These are phyloP conservation scores for Sturmia bella DNA, from an alignment of 2,888 invertebrate genomes.

Conservation along the genomic window DNA sequence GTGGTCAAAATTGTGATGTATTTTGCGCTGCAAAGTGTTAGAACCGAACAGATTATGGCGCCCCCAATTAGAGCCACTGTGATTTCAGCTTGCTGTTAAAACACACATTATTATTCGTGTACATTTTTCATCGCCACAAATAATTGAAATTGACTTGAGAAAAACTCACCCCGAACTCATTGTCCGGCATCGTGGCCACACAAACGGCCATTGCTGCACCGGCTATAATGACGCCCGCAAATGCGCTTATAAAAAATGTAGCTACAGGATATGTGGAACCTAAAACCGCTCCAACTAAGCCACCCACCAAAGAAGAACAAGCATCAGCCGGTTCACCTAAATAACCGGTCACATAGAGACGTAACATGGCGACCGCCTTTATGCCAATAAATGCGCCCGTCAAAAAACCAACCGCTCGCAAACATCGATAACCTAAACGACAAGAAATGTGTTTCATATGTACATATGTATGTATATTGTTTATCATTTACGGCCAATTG, in stretches of 20 bases:
- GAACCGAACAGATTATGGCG: conserved; percentile 81
- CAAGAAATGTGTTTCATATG: neutral
- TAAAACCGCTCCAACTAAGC: conserved; percentile 80
- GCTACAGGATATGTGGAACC: conserved; percentile 82
- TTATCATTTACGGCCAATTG: no score
- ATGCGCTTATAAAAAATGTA: conserved; percentile 80
- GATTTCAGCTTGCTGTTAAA: conserved; percentile 79
- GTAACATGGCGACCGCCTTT: conserved; percentile 90
- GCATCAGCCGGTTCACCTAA: conserved; percentile 84
- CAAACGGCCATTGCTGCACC: conserved; percentile 81
- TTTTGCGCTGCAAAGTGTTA: conserved; percentile 81
- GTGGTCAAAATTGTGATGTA: conserved; percentile 81
- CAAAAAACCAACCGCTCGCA: conserved; percentile 93
- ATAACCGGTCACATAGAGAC: conserved; percentile 89
- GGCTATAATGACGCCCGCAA: conserved; percentile 81
- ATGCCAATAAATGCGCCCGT: conserved; percentile 94
- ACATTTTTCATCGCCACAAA: no score
- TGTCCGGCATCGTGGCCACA: conserved; percentile 82
- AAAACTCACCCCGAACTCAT: conserved; percentile 80
- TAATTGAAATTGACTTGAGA: neutral
- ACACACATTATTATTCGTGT: neutral
- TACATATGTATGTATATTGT: neutral
- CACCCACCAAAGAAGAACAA: conserved; percentile 81
- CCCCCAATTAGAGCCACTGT: conserved; percentile 82
- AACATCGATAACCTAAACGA: conserved; percentile 90